phyloP scores from a whole-genome alignment of 2,797 vertebrate genomes.

The Sitta carolinensis region DNA sequence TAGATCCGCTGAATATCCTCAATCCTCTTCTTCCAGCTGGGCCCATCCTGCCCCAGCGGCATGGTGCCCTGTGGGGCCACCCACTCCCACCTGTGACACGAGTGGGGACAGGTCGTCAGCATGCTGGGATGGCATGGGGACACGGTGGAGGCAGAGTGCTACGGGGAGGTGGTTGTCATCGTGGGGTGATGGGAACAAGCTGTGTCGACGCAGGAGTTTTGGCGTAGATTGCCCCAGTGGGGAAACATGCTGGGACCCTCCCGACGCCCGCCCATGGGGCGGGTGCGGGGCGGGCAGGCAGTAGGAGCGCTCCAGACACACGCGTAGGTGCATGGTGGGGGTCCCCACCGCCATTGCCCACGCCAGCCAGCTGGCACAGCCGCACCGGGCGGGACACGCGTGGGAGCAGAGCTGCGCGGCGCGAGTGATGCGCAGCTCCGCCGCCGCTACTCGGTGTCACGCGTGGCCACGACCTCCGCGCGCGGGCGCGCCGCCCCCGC shows the following conservation, averaged over 20 bases:
- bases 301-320: background rate
- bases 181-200: background rate
- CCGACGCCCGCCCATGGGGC: background rate
- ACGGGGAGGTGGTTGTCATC: background rate
- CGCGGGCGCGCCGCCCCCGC: background rate
- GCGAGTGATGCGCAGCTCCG: background rate
- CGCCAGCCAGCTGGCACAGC: background rate
- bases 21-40: slow-evolving; percentile 77
- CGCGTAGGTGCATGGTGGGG: background rate
- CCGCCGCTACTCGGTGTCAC: background rate
- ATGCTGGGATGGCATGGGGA: background rate
- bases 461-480: background rate
- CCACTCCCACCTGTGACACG: slow-evolving; percentile 8
- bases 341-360: background rate
- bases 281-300: background rate
- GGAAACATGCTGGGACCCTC: background rate
- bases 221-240: background rate
- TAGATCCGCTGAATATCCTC: slow-evolving; percentile 78
- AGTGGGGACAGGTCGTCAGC: background rate
- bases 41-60: slow-evolving; percentile 75
- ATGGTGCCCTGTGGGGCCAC: slow-evolving; percentile 51
- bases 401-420: background rate
- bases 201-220: background rate
- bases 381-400: background rate
- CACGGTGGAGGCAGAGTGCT: background rate